Base-by-base conservation (phyloP, 1,140 invertebrate species). In the Pissodes strobi region DNA sequence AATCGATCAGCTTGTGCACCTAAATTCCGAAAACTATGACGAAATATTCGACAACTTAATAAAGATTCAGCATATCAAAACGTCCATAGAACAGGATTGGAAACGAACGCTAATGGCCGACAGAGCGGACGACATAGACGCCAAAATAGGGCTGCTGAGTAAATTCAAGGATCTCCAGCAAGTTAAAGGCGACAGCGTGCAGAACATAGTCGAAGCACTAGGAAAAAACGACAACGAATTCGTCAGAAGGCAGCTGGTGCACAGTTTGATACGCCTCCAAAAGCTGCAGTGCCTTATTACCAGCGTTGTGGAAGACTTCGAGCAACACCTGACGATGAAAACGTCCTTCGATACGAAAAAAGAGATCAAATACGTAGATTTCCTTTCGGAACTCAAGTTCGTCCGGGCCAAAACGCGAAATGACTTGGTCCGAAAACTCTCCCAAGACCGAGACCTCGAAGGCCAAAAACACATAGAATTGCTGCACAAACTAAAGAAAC, bases 351-450 rank as follows among this genome's bases (percentile, higher is more conserved):
- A 68, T 25, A 52, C 62, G 1, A 49, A 59, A 37, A 72, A 69
- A 38, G 71, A 74, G 66, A 72, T 73, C 15, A 71, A 72, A 64
- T 67, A 64, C 21, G 62, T 73, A 2, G 69, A 74, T 27, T 72
- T 43, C 38, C 41, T 73, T 1, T 21, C 55, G 2, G 66, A 46
- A 13, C 22, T 72, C 8, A 57, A 69, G n/a, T 71, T 74, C 49
- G 60, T 67, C 1, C 30, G 46, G 9, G 39, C 60, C 19, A 49
- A 61, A 51, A 66, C 57, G 13, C 46, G 66, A 41, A 67, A 67
- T 19, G 71, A 70, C 27, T 56, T 70, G 34, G 56, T 67, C 2
- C 45, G 45, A 3, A 68, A 52, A 23, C 62, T 74, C 34, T 58
- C 60, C 8, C 62, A 67, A 21, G 65, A 69, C 22, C 46, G 71